Evolutionary conservation across 1,140 invertebrate genomes (phyloP), one percentile per base, ranked within the genome.

Genomic region (Medauroidea extradentata): DNA sequence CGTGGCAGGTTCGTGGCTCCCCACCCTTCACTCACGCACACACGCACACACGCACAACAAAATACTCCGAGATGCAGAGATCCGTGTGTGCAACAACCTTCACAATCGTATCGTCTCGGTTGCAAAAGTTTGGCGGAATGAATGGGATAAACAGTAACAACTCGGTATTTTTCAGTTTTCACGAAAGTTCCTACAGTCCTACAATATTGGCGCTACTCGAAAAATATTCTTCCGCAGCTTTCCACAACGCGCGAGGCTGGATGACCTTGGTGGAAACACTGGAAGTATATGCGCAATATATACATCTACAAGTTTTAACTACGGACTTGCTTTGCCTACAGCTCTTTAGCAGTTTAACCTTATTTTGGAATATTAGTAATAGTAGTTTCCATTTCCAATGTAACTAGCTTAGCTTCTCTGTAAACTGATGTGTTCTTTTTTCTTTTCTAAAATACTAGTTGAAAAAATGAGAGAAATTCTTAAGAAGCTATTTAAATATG

Each of bases 401-500:
- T 56, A 51, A 9, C 53, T 56, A 56, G 53, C 29, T 53, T 44
- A 54, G 34, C 53, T 54, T 50, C 46, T 58, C 56, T 58, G 56
- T 51, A 38, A 52, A 58, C 34, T 51, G 29, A 41, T 41, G 44
- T 58, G 56, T 42, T 41, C 44, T 58, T 58, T 42, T 48, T 58
- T 48, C 44, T 34, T 11, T 34, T 34, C 29, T 34, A 58, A 25
- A 51, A 34, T 23, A 38, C 56, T 58, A 58, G 56, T 9, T 21
- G 16, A 51, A 11, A 34, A n/a, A 48, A 58, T 13, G 48, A 58
- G 56, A 58, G 46, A 52, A 58, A 58, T 51, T 44, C 25, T 53
- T 57, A 51, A 58, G 24, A 58, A 58, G 56, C 56, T 58, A 58
- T 14, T 58, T 46, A 21, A 46, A 50, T n/a, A 58, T 58, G 56